These are phyloP conservation scores for Peromyscus nudipes DNA, from an alignment of 2,797 vertebrate genomes.

Conservation along the genomic window DNA sequence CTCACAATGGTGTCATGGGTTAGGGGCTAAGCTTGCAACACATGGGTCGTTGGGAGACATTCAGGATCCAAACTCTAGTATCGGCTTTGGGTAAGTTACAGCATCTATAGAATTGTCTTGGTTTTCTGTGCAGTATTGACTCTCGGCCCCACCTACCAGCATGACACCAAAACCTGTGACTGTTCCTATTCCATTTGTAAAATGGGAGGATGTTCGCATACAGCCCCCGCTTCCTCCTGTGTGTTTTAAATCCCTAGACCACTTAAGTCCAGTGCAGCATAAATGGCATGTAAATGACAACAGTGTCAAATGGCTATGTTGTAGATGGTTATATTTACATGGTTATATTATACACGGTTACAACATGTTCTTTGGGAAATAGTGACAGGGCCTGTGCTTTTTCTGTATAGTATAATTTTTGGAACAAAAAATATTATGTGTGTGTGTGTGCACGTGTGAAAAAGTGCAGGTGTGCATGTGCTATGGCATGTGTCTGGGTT, in stretches of 20 bases:
- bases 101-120: not conserved
- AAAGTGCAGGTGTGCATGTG: not conserved
- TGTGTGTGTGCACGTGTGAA: no score
- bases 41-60: not conserved
- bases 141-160: not conserved
- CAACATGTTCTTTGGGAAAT: not conserved
- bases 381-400: not conserved
- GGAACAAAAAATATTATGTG: no score
- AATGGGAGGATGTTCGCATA: not conserved
- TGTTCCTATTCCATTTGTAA: not conserved
- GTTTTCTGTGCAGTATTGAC: not conserved
- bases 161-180: not conserved
- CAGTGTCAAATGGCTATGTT: not conserved
- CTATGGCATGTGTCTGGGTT: not conserved
- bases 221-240: no score
- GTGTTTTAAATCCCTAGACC: not conserved
- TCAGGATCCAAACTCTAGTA: not conserved
- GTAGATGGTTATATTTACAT: not conserved
- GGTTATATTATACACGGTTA: not conserved
- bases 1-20: fast-evolving
- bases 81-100: not conserved
- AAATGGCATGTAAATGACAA: not conserved
- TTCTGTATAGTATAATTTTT: not conserved
- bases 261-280: not conserved
- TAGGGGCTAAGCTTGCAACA: not conserved